Evolutionary conservation across 1,140 invertebrate species (phyloP), one percentile per base, ranked within the genome.

Genomic region (Reticulitermes speratus): DNA sequence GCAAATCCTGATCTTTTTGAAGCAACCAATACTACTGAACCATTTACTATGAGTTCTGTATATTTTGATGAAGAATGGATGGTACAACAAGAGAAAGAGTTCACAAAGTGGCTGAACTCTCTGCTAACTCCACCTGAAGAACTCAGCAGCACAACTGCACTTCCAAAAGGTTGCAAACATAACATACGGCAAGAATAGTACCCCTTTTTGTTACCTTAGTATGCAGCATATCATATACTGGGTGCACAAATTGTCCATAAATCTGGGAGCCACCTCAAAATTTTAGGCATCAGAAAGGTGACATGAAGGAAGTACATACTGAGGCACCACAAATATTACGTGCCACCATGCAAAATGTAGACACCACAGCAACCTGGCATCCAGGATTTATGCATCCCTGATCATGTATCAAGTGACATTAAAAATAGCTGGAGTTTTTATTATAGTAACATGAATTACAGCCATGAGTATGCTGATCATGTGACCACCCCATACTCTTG

Each of bases 51-150:
- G 59, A 90, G 88, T 88, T 89, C 86, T 82, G 92, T 95, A 89
- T 96, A 96, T 89, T 95, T 96, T 89, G 96, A 97, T 90, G 95
- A 96, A 88, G 91, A 94, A 88, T 97, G 96, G 91, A 93, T 97
- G 21, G 93, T 95, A 83, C 94, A 95, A 87, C 96, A 98, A 90
- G 96, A 97, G 91, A 91, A 91, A 1, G 95, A 96, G 87, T 97
- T 98, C 88, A 95, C 95, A 87, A 95, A 96, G 87, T 98, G 97
- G 97, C 90, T 98, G 0, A 98, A 98, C 91, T 95, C 95, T 85
- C 91, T 98, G 55, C 90, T 98, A 2, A 97, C 96, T 7, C 96
- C 97, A 14, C 96, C 96, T 3, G 94, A 94, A 59, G 94, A 95
- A 84, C 88, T 92, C 3, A 92, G 93, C 84, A 85, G 87, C 86